Evolutionary conservation across 2,797 vertebrate genomes (phyloP).

Genomic region (Florisuga fusca): DNA sequence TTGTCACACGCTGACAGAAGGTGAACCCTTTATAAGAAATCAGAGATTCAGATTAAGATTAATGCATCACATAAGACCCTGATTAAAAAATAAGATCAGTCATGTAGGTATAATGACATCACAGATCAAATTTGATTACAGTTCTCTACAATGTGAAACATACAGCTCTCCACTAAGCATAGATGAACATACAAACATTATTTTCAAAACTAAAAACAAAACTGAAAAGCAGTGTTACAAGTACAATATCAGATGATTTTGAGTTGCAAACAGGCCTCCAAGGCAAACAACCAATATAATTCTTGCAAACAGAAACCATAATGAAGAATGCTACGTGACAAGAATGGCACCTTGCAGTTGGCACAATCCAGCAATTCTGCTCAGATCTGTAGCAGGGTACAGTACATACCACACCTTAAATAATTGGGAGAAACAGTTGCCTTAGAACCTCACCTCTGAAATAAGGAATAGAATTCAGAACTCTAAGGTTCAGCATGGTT

Average conservation of each 20-base stretch:
- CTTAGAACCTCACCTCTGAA: not conserved
- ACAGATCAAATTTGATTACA: not conserved
- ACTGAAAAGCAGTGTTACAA: not conserved
- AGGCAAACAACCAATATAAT: not conserved
- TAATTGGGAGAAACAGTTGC: not conserved
- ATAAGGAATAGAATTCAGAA: not conserved
- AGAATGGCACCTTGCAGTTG: not conserved
- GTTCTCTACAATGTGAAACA: not conserved
- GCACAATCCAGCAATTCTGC: not conserved
- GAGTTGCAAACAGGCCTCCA: not conserved
- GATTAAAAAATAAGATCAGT: not conserved
- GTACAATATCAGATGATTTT: not conserved
- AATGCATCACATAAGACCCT: not conserved
- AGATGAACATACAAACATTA: not conserved
- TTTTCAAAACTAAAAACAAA: not conserved
- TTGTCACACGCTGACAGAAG: slow-evolving; percentile 85
- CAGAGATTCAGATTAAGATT: not conserved
- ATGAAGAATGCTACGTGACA: not conserved
- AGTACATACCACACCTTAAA: not conserved
- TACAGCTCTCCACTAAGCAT: not conserved
- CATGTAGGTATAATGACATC: not conserved
- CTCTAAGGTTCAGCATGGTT: not conserved
- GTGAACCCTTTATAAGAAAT: slow-evolving; percentile 81
- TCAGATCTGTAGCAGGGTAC: too few relatives aligned
- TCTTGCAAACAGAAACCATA: not conserved